A percentile compares a stretch with the other conserved stretches of the same genome.
Evolutionary conservation across 1,140 invertebrate genomes (phyloP).

Genomic region (Asobara japonica): DNA sequence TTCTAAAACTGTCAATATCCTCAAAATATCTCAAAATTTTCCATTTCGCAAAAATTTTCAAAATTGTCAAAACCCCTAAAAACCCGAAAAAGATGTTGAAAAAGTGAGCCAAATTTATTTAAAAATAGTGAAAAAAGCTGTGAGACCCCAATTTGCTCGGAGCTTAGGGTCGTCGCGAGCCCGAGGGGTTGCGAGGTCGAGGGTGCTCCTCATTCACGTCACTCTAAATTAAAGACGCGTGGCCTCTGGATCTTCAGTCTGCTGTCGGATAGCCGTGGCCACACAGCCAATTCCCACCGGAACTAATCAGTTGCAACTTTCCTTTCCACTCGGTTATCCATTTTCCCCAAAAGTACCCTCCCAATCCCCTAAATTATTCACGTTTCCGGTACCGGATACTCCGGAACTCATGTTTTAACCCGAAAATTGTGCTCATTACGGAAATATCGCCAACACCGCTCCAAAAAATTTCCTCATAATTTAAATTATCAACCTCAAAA

Average conservation of each 20-base stretch:
- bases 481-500: too few relatives aligned
- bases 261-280: slow-evolving; percentile 56
- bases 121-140: too few relatives aligned
- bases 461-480: too few relatives aligned
- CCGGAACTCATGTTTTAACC: neutral
- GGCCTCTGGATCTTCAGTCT: slow-evolving; percentile 61
- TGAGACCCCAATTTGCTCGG: neutral
- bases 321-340: neutral
- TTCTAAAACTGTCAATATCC: too few relatives aligned
- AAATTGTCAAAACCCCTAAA: too few relatives aligned
- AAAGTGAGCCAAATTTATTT: too few relatives aligned
- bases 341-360: neutral
- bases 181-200: slow-evolving; percentile 55
- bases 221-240: slow-evolving; percentile 64
- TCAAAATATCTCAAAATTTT: too few relatives aligned
- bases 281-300: slow-evolving; percentile 34
- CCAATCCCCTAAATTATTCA: neutral
- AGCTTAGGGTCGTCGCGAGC: neutral
- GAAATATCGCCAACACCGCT: too few relatives aligned
- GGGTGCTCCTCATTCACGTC: slow-evolving; percentile 50
- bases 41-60: too few relatives aligned
- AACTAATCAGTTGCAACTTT: neutral
- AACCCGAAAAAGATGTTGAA: too few relatives aligned
- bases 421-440: neutral
- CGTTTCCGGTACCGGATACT: neutral